phyloP scores from a whole-genome alignment of 2,113 vertebrate species.

The Prunella fulvescens region DNA sequence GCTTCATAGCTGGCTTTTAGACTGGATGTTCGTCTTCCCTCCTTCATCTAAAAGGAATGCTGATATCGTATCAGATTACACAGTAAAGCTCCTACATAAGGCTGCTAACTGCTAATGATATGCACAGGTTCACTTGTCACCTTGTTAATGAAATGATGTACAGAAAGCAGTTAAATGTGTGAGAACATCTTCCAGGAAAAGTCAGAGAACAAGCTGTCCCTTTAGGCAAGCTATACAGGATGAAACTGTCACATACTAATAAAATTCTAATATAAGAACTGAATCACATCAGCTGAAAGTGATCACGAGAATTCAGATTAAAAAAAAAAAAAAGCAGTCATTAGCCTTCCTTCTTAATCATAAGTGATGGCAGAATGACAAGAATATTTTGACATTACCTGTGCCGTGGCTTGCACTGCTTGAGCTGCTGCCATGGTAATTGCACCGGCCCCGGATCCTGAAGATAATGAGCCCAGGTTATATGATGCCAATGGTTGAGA shows the following conservation, averaged over 20 bases:
- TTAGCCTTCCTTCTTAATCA: conserved; percentile 78
- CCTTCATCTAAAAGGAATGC: conserved; percentile 88
- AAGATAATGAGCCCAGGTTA: conserved; percentile 89
- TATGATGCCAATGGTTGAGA: conserved; percentile 92
- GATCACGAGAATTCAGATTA: neutral
- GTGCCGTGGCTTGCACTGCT: conserved; percentile 95
- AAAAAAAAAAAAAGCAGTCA: neutral
- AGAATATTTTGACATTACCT: conserved; percentile 75
- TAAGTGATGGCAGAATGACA: neutral
- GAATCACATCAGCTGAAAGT: neutral
- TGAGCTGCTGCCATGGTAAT: conserved; percentile 99
- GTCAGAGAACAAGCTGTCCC: neutral
- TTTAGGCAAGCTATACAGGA: neutral
- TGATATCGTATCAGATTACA: neutral
- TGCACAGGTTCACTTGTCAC: neutral
- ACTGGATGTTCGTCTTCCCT: conserved; percentile 93
- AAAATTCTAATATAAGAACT: neutral
- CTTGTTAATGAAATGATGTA: neutral
- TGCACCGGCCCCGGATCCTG: conserved; percentile 90
- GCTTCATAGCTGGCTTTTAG: conserved; percentile 97
- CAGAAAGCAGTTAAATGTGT: neutral
- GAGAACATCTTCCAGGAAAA: neutral
- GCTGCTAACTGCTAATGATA: neutral
- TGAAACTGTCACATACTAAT: neutral
- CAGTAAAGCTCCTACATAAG: neutral